Evolutionary conservation across 2,113 vertebrate species (phyloP).

Genomic region (Meleagris gallopavo): DNA sequence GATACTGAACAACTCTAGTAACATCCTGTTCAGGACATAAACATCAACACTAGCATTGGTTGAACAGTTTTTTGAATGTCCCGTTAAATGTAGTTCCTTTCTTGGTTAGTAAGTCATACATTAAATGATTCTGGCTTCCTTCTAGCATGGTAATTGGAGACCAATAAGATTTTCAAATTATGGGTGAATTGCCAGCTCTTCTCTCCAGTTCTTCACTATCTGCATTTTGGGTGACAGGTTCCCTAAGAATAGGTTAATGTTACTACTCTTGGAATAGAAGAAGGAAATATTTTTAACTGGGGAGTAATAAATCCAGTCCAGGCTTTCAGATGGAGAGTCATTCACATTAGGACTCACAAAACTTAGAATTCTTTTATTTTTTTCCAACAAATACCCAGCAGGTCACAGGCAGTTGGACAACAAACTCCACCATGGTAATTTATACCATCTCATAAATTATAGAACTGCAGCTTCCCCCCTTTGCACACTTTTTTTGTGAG

Average conservation of each 20-base stretch:
- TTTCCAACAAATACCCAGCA: not conserved
- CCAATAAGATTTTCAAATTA: not conserved
- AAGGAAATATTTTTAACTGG: slow-evolving; percentile 22
- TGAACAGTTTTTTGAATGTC: not conserved
- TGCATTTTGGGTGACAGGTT: slow-evolving; percentile 19
- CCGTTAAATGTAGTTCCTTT: not conserved
- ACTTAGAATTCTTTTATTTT: not conserved
- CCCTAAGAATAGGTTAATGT: not conserved
- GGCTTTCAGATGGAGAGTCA: slow-evolving; percentile 27
- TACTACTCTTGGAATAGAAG: not conserved
- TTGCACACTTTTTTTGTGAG: not conserved
- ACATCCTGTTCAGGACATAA: not conserved
- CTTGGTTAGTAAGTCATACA: not conserved
- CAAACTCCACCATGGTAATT: not conserved
- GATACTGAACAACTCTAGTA: not conserved
- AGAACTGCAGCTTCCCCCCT: not conserved
- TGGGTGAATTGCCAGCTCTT: not conserved
- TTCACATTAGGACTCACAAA: slow-evolving; percentile 16
- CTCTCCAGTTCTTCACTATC: slow-evolving; percentile 2
- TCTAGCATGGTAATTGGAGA: not conserved
- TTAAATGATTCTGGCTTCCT: not conserved
- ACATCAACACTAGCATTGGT: not conserved
- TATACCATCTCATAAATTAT: not conserved
- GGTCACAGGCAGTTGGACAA: slow-evolving; percentile 3
- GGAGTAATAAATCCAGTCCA: slow-evolving; percentile 15